Evolutionary conservation across 2,888 invertebrate species (phyloP), one percentile per base, ranked within the genome.

Genomic region (Microctonus aethiopoides): DNA sequence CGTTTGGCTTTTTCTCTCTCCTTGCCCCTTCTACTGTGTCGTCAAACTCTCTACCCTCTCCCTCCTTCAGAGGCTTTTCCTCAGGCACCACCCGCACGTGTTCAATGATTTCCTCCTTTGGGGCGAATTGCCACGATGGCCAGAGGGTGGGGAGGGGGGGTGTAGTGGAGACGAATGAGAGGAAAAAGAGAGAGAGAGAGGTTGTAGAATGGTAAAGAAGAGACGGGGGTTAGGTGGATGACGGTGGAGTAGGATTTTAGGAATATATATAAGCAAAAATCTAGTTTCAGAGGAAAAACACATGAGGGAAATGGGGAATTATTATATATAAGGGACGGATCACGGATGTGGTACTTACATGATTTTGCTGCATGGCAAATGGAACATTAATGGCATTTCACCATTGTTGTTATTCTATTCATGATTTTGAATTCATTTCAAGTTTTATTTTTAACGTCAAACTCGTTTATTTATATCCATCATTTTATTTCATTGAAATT

Each of bases 31-130:
- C 46, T 46, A 16, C 46, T 46, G 16, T 16, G 20, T 46, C 46
- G 46, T 16, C 11, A 26, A 26, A 39, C 46, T 36, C 20, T 13
- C n/a, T 20, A 54, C 22, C 20, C 41, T 57, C 46, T 54, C 32
- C 54, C 26, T 57, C n/a, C n/a, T n/a, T n/a, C n/a, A n/a, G 32
- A 32, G 57, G 34, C 34, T 57, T 57, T 57, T 57, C 57, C 32
- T 57, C 34, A n/a, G 32, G 57, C 32, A 57, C 57, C 57, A 57
- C 66, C 63, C 41, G 66, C 66, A 70, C 61, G 66, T 66, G 70
- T 70, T 70, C 67, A 46, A 46, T 54, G 63, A 56, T 59, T 59
- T 54, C 63, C 68, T 60, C 51, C 62, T 62, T 56, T 16, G 59
- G 59, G 54, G 36, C 59, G 41, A 46, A 36, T 20, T 24, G 26